These are phyloP conservation scores for Grammomys surdaster DNA, from an alignment of 2,113 vertebrate genomes.

Conservation along the genomic window DNA sequence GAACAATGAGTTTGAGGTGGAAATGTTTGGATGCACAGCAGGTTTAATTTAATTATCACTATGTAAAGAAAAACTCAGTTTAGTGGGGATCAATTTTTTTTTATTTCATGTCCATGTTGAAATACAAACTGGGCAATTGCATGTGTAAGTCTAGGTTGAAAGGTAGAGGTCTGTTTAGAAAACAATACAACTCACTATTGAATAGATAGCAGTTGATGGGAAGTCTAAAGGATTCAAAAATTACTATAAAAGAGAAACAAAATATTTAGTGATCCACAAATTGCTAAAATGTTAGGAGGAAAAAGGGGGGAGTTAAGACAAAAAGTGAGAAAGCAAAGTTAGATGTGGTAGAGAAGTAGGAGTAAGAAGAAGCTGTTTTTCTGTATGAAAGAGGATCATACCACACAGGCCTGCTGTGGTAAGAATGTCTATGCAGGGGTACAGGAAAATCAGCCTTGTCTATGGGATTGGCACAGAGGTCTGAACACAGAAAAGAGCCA, in stretches of 20 bases:
- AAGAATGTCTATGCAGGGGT: too few relatives aligned
- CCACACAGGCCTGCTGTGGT: fast-evolving
- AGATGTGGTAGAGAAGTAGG: not conserved
- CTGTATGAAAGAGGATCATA: too few relatives aligned
- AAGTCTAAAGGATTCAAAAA: not conserved
- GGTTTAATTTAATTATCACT: not conserved
- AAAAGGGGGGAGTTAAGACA: not conserved
- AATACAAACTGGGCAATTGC: not conserved
- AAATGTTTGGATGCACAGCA: not conserved
- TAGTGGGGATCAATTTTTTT: not conserved
- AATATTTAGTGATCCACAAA: not conserved
- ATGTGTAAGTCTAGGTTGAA: not conserved
- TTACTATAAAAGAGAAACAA: not conserved
- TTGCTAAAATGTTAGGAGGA: not conserved
- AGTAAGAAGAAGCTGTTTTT: not conserved
- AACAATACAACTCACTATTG: not conserved
- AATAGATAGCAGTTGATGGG: not conserved
- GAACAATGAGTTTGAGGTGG: not conserved
- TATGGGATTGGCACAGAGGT: not conserved
- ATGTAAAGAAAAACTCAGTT: not conserved
- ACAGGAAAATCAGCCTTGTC: not conserved
- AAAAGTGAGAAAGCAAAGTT: not conserved
- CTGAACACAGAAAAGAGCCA: not conserved
- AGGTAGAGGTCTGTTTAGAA: not conserved
- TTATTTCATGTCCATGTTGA: not conserved